Percentiles rank a stretch among this genome's conserved stretches.
Evolutionary conservation across 2,797 vertebrate species (phyloP).

Genomic region (Picus viridis): DNA sequence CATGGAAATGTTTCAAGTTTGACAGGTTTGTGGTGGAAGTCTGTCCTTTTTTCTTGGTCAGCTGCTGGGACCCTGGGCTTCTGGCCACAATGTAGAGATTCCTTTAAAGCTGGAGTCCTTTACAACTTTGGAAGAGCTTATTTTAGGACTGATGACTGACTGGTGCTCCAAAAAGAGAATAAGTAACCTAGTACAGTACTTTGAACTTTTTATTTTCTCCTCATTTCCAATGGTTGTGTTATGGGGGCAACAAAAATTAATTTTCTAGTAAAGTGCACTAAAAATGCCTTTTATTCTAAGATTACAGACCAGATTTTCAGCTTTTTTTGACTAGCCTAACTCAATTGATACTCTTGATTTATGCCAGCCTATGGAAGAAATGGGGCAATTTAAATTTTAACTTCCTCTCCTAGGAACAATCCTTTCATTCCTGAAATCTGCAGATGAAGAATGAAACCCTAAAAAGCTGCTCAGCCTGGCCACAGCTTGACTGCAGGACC

Average conservation of each 20-base stretch:
- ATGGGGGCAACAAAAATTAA: slow-evolving; percentile 36
- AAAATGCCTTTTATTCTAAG: slow-evolving; percentile 30
- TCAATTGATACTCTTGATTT: slow-evolving; percentile 50
- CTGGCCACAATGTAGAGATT: neutral
- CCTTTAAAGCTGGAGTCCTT: neutral
- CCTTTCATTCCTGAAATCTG: slow-evolving; percentile 31
- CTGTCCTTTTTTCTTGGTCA: neutral
- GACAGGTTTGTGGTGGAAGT: slow-evolving; percentile 18
- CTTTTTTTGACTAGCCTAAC: slow-evolving; percentile 10
- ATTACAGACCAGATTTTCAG: slow-evolving; percentile 16
- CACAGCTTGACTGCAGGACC: neutral
- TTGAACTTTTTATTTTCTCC: neutral
- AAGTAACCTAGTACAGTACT: neutral
- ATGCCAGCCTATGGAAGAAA: slow-evolving; percentile 42
- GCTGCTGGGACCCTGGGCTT: neutral
- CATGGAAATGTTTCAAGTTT: neutral
- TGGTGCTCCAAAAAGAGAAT: neutral
- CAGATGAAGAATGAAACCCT: slow-evolving; percentile 64
- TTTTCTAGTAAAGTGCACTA: slow-evolving; percentile 16
- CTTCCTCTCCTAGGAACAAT: slow-evolving; percentile 60
- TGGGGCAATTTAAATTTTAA: slow-evolving; percentile 64
- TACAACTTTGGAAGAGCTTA: neutral
- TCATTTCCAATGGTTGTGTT: neutral
- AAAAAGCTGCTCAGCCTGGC: slow-evolving; percentile 32
- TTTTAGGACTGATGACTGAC: neutral